Percentiles rank a stretch among this genome's conserved stretches.
Conservation (phyloP, 2,797 vertebrate genomes). For the Petrocephalus sullivani region DNA sequence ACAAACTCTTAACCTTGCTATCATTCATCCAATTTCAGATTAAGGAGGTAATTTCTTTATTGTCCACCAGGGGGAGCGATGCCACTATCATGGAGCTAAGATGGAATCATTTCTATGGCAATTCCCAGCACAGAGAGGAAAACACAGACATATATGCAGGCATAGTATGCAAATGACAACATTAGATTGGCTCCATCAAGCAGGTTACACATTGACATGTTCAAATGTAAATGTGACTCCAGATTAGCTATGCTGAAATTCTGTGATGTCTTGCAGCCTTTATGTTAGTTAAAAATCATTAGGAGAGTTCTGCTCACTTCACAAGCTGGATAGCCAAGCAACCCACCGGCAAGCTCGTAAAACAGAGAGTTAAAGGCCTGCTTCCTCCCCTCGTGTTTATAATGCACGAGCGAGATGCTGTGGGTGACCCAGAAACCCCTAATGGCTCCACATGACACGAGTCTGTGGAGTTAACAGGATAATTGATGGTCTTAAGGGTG, state of each 20-base stretch:
- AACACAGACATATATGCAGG: not conserved
- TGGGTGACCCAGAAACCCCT: not conserved
- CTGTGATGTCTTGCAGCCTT: not conserved
- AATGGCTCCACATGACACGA: not conserved
- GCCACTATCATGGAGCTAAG: slow-evolving; percentile 59
- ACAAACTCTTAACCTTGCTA: not conserved
- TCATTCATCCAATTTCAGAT: not conserved
- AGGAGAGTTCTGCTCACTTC: not conserved
- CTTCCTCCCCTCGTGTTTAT: not conserved
- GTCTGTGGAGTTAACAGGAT: not conserved
- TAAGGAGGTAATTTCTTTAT: not conserved
- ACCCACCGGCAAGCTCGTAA: not conserved
- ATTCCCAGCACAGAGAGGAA: not conserved
- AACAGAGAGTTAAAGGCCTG: not conserved
- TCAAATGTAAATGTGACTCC: not conserved
- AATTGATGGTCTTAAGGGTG: not conserved
- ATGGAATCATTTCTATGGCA: not conserved
- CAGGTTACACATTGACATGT: not conserved
- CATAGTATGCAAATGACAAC: not conserved
- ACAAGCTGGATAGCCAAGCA: not conserved
- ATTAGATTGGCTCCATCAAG: not conserved
- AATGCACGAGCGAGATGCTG: not conserved
- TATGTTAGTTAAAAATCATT: not conserved
- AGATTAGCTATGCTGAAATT: not conserved
- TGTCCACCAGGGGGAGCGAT: slow-evolving; percentile 93